Base-by-base conservation (phyloP, 2,797 vertebrate genomes). In the Pseudomugil gertrudae region DNA sequence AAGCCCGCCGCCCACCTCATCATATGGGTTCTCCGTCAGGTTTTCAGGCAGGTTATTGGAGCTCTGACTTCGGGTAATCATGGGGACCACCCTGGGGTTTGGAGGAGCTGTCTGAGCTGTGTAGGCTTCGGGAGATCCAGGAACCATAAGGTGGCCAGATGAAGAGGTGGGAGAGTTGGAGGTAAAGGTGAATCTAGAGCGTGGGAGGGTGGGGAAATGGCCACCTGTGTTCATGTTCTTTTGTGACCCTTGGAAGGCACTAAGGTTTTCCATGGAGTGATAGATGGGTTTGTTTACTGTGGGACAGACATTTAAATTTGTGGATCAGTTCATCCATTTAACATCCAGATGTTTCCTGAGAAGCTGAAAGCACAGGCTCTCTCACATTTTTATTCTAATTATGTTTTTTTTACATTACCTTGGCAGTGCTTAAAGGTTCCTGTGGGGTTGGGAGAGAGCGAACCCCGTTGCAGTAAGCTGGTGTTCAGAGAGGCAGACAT, bases 211-310 rank as follows among this genome's bases (percentile, higher is more conserved):
- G 24, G 77, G 80, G 67, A 88, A 85, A 54, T 27, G 72, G 24
- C 78, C 81, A 2, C 60, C 62, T 8, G 15, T 3, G 5, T 33
- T 63, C 66, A 54, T 56, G 40, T 57, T 72, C 38, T 67, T 61
- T 53, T 78, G 69, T 33, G 56, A 67, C 23, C 81, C 78, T 47
- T 69, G 79, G 59, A 92, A 94, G 84, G 87, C 86, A 90, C 90
- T 89, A 59, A 95, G 87, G 69, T 96, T 93, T 72, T 96, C 94
- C 92, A 95, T 92, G 40, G 95, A 96, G 69, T 57, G 85, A 69
- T 87, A 93, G 69, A 93, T 80, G 26, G 75, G 60, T 83, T 92
- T 93, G 65, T 81, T 85, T 52, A 78, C 95, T 95, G 78, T 11
- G 26, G 26, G n/a, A 43, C 24, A 33, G 50, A 64, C 11, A 32